Evolutionary conservation across 2,113 vertebrate genomes (phyloP), one percentile per base, ranked within the genome.

Genomic region (Semnopithecus entellus): DNA sequence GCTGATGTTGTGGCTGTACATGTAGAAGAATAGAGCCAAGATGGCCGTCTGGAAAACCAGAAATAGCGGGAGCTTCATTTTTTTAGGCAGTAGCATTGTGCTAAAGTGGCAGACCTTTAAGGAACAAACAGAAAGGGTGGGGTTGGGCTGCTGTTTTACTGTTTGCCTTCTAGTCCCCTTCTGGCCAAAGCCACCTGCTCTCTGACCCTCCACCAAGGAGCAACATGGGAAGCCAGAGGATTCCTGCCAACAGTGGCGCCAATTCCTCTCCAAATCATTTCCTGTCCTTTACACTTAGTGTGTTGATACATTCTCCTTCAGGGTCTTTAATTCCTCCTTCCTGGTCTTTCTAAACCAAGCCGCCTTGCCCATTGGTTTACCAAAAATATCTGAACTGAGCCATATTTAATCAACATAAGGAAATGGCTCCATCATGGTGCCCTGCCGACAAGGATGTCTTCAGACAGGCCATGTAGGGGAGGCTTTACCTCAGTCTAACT

Each of bases 21-120:
- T 2, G 2, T 81, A 70, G 82, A 96, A 18, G 38, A 97, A 27
- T 0, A 98, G 61, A 0, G 48, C 14, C 0, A 92, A 20, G 43
- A 96, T 0, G 9, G 35, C 82, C 70, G 72, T 20, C 88, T 96
- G 97, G 88, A 38, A 93, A 12, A 22, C 8, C 92, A 98, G 90
- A 35, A 98, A 48, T 14, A 98, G 81, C 20, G 96, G 75, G 7
- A 91, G 84, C 35, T 8, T 86, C 48, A 18, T 40, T 40, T 78
- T 97, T 20, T 27, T 75, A 8, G 61, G 43, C 45, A 30, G 40
- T 0, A 18, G 20, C 97, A 88, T 95, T 32, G 38, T 78, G 55
- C 66, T 1, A 20, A 45, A 78, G 61, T 27, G 16, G 93, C 79
- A 86, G 32, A 38, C 84, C 95, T 73, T 91, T 52, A 40, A 85